Evolutionary conservation across 1,140 invertebrate species (phyloP), one percentile per base, ranked within the genome.

Genomic region (Zaprionus ghesquierei): DNA sequence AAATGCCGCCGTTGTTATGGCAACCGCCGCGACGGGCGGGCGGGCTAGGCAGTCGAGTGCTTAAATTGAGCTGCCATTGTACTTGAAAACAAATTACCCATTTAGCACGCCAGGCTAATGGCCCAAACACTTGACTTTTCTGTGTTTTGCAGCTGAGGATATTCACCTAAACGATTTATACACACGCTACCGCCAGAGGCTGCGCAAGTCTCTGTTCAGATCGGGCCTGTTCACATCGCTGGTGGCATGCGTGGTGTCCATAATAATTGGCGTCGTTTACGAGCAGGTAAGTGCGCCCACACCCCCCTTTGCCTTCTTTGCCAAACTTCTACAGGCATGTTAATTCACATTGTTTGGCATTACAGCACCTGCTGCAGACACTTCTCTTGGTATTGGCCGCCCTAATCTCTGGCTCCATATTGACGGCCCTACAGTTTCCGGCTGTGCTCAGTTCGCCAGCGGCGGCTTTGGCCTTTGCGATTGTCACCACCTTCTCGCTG

Each of bases 91-190:
- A 29, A 72, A 68, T 72, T 59, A 51, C 49, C 50, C 70, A 73
- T 68, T 75, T 63, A 60, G 60, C 66, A 69, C 69, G 46, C 69
- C 53, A 60, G 25, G 41, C 64, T 69, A 77, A 74, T 74, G 60
- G 38, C 15, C 29, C 25, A 55, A 54, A 35, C 60, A 64, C 66
- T 71, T 78, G 66, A 58, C 60, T 75, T 77, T 41, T 58, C n/a
- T 41, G 49, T 64, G 18, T 55, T 35, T 81, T 80, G 27, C 73
- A 91, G 89, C 90, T 60, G 91, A 92, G 74, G 89, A 92, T 66
- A 87, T 91, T 60, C 91, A 92, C 60, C 69, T 92, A 55, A 91
- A 92, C 73, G 90, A 92, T 78, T 79, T 92, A 61, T 92, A 92
- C 54, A 92, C 91, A 55, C 79, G 91, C 63, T 92, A 92, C 73